Base-by-base conservation (phyloP, 2,888 invertebrate species). In the Leucania comma region DNA sequence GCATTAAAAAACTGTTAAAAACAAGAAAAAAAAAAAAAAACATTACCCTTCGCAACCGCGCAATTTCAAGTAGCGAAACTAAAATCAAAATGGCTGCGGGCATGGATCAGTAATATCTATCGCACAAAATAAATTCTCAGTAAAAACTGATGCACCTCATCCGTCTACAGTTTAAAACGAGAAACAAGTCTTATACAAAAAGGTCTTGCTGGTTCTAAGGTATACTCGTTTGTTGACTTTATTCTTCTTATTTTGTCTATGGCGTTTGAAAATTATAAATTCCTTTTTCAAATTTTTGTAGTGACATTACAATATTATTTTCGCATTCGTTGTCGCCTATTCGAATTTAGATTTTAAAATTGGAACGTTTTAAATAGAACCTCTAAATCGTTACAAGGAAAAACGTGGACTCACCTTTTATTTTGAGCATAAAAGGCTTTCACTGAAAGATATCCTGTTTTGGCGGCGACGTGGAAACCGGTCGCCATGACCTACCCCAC, bases 11-110 rank as follows among this genome's bases (percentile, higher is more conserved):
- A 22, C 8, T 10, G 46, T 61, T 53, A 60, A 46, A 48, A 79
- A 57, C 12, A 14, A 14, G 32, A 26, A 58, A 60, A 80, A 74
- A 32, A 57, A 35, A 56, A 57, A 83, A 81, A 82, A 83, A 57
- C n/a, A 59, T 20, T 54, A 57, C 42, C 26, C 77, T 46, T 72
- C 84, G 48, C 56, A 83, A 81, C 77, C 87, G 67, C 86, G 89
- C 74, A 73, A 93, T 94, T 93, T 93, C 91, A 90, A 93, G 94
- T 93, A 93, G 93, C 93, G 86, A 92, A 88, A 92, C 91, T 91
- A 90, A 92, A 93, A 92, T 90, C 90, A 94, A 94, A 92, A 95
- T 94, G 93, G 94, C 93, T 75, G 87, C 90, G 81, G 84, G 90
- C 90, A 75, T 68, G 54, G 78, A 82, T 82, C 82, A 66, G 82